These are phyloP conservation scores for Garra rufa DNA, from an alignment of 2,113 vertebrate genomes.

Conservation along the genomic window DNA sequence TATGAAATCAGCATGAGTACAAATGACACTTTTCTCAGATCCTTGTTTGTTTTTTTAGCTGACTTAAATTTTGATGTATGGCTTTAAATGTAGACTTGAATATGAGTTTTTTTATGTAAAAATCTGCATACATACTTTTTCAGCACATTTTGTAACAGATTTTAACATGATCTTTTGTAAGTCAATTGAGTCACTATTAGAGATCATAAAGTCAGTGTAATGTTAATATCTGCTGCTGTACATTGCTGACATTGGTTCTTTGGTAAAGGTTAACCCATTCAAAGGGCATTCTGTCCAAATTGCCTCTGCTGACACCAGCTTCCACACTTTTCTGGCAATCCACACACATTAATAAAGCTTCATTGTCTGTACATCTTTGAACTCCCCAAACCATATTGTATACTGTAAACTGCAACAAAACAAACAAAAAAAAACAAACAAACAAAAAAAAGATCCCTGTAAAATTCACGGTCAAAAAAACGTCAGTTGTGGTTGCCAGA, in stretches of 20 bases:
- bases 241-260: slow-evolving; percentile 40
- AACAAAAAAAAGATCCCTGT: too few species aligned
- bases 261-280: slow-evolving; percentile 40
- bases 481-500: too few species aligned
- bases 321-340: background rate
- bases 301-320: slow-evolving; percentile 27
- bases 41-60: background rate
- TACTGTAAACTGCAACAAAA: too few species aligned
- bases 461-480: too few species aligned
- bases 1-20: too few species aligned
- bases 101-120: background rate
- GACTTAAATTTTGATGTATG: background rate
- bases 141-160: background rate
- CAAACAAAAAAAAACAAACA: too few species aligned
- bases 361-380: background rate
- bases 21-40: background rate
- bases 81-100: background rate
- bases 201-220: slow-evolving; percentile 3
- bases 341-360: background rate
- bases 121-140: background rate
- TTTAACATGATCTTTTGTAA: background rate
- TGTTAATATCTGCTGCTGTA: slow-evolving; percentile 23
- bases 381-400: background rate
- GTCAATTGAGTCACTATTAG: background rate
- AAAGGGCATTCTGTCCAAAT: background rate